Evolutionary conservation across 1,140 invertebrate genomes (phyloP).

Genomic region (Thaumatotibia leucotreta): DNA sequence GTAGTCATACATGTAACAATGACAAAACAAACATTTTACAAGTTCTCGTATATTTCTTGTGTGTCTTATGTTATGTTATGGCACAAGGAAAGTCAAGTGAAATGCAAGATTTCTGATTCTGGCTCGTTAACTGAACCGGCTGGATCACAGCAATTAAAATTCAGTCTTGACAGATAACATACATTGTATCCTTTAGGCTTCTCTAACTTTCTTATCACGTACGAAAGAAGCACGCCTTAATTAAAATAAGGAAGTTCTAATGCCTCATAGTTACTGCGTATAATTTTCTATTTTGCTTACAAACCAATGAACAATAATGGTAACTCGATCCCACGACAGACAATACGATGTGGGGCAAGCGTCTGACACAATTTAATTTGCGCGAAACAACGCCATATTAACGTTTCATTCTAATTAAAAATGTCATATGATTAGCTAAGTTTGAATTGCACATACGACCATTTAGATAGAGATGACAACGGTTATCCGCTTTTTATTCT

Average conservation of each 20-base stretch:
- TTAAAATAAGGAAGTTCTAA: conserved; percentile 28
- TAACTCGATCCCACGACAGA: conserved; percentile 59
- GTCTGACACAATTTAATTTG: conserved; percentile 71
- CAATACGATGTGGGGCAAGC: conserved; percentile 67
- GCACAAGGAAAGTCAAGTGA: conserved; percentile 27
- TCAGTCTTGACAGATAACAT: conserved; percentile 5
- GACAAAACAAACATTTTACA: too few relatives aligned
- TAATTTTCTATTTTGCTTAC: conserved; percentile 59
- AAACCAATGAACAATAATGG: conserved; percentile 54
- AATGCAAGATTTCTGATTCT: conserved; percentile 30
- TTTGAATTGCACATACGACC: background rate
- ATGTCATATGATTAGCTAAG: background rate
- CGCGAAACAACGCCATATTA: conserved; percentile 50
- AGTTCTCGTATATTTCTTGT: background rate
- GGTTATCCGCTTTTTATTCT: conserved; percentile 40
- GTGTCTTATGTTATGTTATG: background rate
- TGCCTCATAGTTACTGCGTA: conserved; percentile 51
- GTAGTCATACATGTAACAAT: too few relatives aligned
- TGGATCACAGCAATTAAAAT: conserved; percentile 15
- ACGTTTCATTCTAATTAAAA: conserved; percentile 20
- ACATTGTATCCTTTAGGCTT: background rate
- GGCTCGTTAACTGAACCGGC: conserved; percentile 19
- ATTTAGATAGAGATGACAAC: conserved; percentile 25
- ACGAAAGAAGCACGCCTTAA: background rate
- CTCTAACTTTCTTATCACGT: background rate